A percentile compares a stretch with the other conserved stretches of the same genome.
phyloP scores from a whole-genome alignment of 2,113 vertebrate species.

The Abramis brama region DNA sequence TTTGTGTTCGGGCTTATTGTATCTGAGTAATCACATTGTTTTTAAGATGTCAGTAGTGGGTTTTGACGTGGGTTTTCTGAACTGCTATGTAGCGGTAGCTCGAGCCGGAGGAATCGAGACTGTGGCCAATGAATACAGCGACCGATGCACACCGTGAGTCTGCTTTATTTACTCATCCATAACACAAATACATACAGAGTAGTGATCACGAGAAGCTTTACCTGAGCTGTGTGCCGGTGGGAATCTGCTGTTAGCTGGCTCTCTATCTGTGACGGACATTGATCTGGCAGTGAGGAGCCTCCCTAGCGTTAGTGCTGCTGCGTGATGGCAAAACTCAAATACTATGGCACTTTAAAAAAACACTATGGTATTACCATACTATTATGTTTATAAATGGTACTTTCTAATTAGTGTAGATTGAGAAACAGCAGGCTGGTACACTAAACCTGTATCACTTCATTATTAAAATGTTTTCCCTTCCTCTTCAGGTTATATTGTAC shows the following conservation, averaged over 20 bases:
- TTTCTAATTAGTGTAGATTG: neutral
- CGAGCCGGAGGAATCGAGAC: constrained; percentile 96
- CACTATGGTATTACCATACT: neutral
- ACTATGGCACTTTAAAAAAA: neutral
- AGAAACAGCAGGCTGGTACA: too few relatives aligned
- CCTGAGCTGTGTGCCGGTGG: too few relatives aligned
- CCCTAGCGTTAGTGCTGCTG: neutral
- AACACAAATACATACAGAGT: too few relatives aligned
- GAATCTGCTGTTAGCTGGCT: neutral
- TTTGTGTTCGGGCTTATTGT: neutral
- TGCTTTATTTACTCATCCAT: neutral
- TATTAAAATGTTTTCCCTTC: too few relatives aligned
- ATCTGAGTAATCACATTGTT: neutral
- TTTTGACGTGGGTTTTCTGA: constrained; percentile 92
- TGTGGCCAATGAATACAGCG: constrained; percentile 95
- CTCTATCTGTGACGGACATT: neutral
- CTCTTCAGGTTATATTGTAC: too few relatives aligned
- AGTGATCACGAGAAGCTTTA: too few relatives aligned
- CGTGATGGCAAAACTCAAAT: neutral
- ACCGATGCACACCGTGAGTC: constrained; percentile 94
- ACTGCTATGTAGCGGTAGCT: constrained; percentile 95
- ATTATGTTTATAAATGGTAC: neutral
- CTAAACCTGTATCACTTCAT: too few relatives aligned
- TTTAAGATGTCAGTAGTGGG: constrained; percentile 93
- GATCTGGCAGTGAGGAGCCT: neutral